A percentile compares a stretch with the other conserved stretches of the same genome.
These are phyloP conservation scores for Ianthella basta DNA, from an alignment of 37 sponge, comb jelly and placozoan species.

Conservation along the genomic window DNA sequence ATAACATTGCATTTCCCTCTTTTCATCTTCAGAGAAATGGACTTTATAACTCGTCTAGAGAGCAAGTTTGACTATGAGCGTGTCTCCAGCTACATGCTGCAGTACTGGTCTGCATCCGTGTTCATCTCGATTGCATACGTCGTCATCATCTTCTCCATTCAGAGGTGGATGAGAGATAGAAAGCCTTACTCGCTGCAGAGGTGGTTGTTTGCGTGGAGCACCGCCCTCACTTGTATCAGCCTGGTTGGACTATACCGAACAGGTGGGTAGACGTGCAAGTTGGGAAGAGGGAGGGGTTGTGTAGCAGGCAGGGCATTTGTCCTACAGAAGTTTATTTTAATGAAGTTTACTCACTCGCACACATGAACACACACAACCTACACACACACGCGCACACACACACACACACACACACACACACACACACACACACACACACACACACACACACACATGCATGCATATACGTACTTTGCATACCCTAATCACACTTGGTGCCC, in stretches of 20 bases:
- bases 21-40: background rate
- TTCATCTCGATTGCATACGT: constrained; percentile 63
- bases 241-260: constrained; percentile 37
- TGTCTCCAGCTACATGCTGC: constrained; percentile 10
- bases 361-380: too few species aligned
- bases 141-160: constrained; percentile 39
- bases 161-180: constrained; percentile 57
- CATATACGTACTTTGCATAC: too few species aligned
- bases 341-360: too few species aligned
- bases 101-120: constrained; percentile 61
- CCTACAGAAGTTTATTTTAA: too few species aligned
- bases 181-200: constrained; percentile 48
- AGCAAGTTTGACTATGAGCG: constrained; percentile 31
- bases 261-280: background rate
- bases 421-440: too few species aligned
- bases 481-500: too few species aligned
- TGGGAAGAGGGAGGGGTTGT: too few species aligned
- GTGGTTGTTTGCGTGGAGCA: constrained; percentile 70
- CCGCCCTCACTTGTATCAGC: constrained; percentile 49
- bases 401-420: too few species aligned
- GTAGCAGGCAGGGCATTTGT: too few species aligned
- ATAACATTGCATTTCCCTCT: too few species aligned
- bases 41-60: constrained; percentile 20
- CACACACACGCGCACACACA: too few species aligned
- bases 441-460: too few species aligned